Percentiles rank a stretch among this genome's conserved stretches.
phyloP scores from a whole-genome alignment of 2,888 invertebrate genomes.

The Eupelmus urozonus region DNA sequence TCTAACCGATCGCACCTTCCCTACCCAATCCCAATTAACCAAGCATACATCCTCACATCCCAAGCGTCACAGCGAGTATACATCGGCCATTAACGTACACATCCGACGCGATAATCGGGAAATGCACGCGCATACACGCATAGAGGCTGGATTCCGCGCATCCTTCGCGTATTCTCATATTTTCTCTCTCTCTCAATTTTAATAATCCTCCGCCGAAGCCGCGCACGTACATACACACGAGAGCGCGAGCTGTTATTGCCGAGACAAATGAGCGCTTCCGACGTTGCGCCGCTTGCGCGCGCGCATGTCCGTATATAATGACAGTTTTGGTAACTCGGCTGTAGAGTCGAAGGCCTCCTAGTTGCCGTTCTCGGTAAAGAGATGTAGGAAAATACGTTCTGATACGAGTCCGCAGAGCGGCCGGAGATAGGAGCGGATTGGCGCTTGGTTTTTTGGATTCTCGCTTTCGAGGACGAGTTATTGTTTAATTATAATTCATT shows the following conservation, averaged over 20 bases:
- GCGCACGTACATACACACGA: background rate
- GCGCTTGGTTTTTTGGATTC: no score
- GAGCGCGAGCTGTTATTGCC: conserved; percentile 5
- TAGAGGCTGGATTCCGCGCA: no score
- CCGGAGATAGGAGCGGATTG: no score
- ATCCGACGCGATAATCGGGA: background rate
- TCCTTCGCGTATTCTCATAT: no score
- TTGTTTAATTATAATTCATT: no score
- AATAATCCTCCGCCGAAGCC: background rate
- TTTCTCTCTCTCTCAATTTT: conserved; percentile 14
- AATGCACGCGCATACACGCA: background rate
- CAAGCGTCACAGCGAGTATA: no score
- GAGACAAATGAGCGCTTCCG: conserved; percentile 41
- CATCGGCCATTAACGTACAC: background rate
- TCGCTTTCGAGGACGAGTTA: no score
- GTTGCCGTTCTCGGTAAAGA: conserved; percentile 14
- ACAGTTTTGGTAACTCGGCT: conserved; percentile 45
- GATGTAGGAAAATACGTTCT: background rate
- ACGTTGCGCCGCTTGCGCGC: background rate
- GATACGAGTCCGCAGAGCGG: no score
- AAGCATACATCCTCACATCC: no score
- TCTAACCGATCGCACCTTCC: no score
- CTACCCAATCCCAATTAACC: no score
- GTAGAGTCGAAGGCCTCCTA: conserved; percentile 16
- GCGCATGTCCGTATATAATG: conserved; percentile 12